Base-by-base conservation (phyloP, 2,797 vertebrate species). In the Chaetophractus vellerosus region DNA sequence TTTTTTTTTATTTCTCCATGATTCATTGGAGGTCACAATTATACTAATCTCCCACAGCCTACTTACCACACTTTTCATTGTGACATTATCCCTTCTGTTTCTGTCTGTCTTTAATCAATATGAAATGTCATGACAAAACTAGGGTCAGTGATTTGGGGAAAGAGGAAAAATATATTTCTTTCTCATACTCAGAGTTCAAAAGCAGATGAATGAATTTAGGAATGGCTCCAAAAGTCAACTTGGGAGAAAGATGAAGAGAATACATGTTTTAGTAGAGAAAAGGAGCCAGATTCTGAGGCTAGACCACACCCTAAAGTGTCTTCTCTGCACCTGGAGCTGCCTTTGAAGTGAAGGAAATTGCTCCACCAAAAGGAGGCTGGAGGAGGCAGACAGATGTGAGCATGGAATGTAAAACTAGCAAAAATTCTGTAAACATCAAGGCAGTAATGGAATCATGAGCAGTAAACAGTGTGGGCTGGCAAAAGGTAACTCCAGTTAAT, bases 331-430 rank as follows among this genome's bases (percentile, higher is more conserved):
- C 92, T 96, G 97, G 94, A 94, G 63, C 36, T 45, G 64, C 52
- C 84, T 97, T 96, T 96, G 96, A 96, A 97, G 97, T 81, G 61
- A 92, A 84, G 95, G 91, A 96, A 94, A 96, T 86, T 64, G 64
- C 83, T 86, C 63, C 41, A 55, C 74, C 80, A 48, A 9, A 16
- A 81, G 83, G 78, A 95, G 89, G 71, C 68, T 66, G 86, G 79
- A 48, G 95, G 95, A 80, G 52, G 81, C 52, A 45, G 84, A 26
- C 93, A 96, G 89, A 94, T 94, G 94, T 61, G 64, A 83, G 79
- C 45, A 0, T 5, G 88, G 92, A 97, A 85, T 86, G 90, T 31
- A 24, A n/a, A 88, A 63, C 28, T 12, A 82, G 80, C 7, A 14
- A 95, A 68, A 28, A 38, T 66, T 81, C 61, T 31, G 28, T 78